Percentiles rank a stretch among this genome's conserved stretches.
These are phyloP conservation scores for Euborellia annulipes DNA, from an alignment of 1,140 invertebrate species.

Conservation along the genomic window DNA sequence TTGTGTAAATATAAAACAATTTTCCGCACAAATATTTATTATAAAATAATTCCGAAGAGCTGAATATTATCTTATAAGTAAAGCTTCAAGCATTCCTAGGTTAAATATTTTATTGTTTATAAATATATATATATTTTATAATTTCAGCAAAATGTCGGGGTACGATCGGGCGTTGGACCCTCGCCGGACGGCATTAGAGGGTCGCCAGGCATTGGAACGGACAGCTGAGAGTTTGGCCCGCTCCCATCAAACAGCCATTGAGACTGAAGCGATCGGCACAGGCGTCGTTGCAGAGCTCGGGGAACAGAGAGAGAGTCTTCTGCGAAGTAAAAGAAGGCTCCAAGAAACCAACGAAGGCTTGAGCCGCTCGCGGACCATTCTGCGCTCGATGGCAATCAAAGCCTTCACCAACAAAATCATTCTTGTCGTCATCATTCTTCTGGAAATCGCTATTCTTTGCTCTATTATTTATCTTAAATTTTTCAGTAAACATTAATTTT, in stretches of 20 bases:
- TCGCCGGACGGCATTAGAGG: slow-evolving; percentile 35
- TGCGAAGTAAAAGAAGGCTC: slow-evolving; percentile 40
- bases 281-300: slow-evolving; percentile 53
- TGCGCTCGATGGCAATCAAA: slow-evolving; percentile 40
- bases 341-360: slow-evolving; percentile 45
- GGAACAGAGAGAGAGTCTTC: slow-evolving; percentile 42
- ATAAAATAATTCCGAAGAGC: too few relatives aligned
- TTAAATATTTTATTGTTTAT: too few relatives aligned
- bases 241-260: slow-evolving; percentile 53
- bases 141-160: too few relatives aligned
- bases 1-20: too few relatives aligned
- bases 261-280: slow-evolving; percentile 62
- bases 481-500: slow-evolving; percentile 22
- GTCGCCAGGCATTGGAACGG: slow-evolving; percentile 38
- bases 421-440: slow-evolving; percentile 44
- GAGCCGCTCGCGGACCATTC: slow-evolving; percentile 35
- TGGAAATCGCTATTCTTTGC: slow-evolving; percentile 42
- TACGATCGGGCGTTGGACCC: slow-evolving; percentile 33
- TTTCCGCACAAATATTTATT: too few relatives aligned
- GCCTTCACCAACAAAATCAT: slow-evolving; percentile 52
- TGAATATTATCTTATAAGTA: too few relatives aligned
- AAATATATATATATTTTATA: too few relatives aligned
- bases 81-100: too few relatives aligned
- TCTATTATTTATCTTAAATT: slow-evolving; percentile 41
- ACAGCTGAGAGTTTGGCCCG: slow-evolving; percentile 47